phyloP scores from a whole-genome alignment of 37 sponge, comb jelly and placozoan species.

The Chondrilla cf. caribensis region DNA sequence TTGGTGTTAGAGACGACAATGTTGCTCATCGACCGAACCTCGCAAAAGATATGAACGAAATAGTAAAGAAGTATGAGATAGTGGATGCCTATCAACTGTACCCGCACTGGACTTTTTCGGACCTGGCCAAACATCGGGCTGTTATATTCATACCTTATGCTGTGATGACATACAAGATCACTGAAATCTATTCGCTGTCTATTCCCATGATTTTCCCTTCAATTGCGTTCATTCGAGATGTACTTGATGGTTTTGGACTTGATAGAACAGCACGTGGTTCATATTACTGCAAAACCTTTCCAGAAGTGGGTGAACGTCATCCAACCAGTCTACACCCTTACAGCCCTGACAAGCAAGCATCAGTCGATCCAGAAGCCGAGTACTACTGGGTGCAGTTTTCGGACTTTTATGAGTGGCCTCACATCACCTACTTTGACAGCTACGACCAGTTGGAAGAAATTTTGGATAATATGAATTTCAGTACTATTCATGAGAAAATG shows the following conservation, averaged over 20 bases:
- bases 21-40: too few species aligned
- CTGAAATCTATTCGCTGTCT: conserved; percentile 32
- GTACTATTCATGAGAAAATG: conserved; percentile 32
- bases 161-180: conserved; percentile 27
- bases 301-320: conserved; percentile 21
- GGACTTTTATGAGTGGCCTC: conserved; percentile 44
- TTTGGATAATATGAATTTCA: conserved; percentile 22
- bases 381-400: conserved; percentile 52
- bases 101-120: conserved; percentile 12
- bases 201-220: conserved; percentile 45
- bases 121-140: conserved; percentile 37
- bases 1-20: background rate
- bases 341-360: conserved; percentile 29
- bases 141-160: conserved; percentile 40
- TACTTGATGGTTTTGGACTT: background rate
- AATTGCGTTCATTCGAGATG: conserved; percentile 7
- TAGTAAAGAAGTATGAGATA: background rate
- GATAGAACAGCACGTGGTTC: conserved; percentile 11
- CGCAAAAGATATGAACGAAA: too few species aligned
- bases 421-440: conserved; percentile 44
- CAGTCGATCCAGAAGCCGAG: conserved; percentile 31
- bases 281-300: background rate
- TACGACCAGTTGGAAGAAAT: conserved; percentile 24
- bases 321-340: conserved; percentile 34
- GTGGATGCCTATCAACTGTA: background rate